Evolutionary conservation across 2,113 vertebrate species (phyloP), one percentile per base, ranked within the genome.

Genomic region (Dipodomys ordii): DNA sequence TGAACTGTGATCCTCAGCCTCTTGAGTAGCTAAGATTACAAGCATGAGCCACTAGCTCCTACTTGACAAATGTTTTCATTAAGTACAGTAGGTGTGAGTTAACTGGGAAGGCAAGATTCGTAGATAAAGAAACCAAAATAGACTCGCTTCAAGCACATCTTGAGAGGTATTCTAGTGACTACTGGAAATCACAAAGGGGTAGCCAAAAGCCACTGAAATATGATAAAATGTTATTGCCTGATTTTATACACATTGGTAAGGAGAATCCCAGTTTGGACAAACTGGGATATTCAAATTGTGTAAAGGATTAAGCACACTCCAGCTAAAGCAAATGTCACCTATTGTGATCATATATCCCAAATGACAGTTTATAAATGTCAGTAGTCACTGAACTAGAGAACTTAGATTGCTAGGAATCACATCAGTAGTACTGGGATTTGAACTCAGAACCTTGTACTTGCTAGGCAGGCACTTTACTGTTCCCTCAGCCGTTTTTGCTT

Each of bases 351-450:
- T 44, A 78, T 81, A 68, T 13, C 78, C 57, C 28, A 25, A 2
- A 73, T 65, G 57, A 79, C 74, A 91, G 39, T 19, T 67, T 93
- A 46, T 30, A 89, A 88, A 90, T 60, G 83, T 46, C 46, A 53
- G 74, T 91, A 27, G 81, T 91, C 23, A 44, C 12, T 91, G 35
- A 12, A 77, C 6, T 76, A 79, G 39, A 76, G 39, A 84, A 80
- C 57, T 23, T 91, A 18, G 46, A 81, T 90, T 81, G 74, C 46
- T 78, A 90, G 39, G 20, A 78, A 79, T 90, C 30, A 82, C 7
- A 73, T 39, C 12, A 62, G 49, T 49, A 49, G 49, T 12, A 49
- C 49, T 49, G 49, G 49, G 49, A 12, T 49, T 49, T 49, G 49
- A 49, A 49, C 49, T 49, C 49, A 49, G 49, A 49, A 10, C 49